Conservation (phyloP, 2,888 invertebrate genomes). For the Ormyrus thymus region DNA sequence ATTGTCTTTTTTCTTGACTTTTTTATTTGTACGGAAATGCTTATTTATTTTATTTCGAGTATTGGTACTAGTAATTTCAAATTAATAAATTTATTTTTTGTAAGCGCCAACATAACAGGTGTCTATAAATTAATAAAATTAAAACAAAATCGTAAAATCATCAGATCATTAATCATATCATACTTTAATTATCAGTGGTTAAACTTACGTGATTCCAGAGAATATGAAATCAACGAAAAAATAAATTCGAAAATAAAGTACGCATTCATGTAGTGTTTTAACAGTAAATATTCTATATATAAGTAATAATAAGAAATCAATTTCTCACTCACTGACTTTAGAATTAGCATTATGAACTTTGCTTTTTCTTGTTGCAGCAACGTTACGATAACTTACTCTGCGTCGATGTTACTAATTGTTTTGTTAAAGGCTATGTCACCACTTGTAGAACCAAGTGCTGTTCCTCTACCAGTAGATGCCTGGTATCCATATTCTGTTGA, state of each 20-base stretch:
- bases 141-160: conserved; percentile 6
- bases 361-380: conserved; percentile 7
- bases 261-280: too few species aligned
- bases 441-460: neutral
- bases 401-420: conserved; percentile 38
- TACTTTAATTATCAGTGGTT: conserved; percentile 36
- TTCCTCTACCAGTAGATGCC: conserved; percentile 41
- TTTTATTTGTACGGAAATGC: conserved; percentile 36
- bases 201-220: neutral
- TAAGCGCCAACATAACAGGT: conserved; percentile 39
- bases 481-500: conserved; percentile 43
- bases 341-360: too few species aligned
- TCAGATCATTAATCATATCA: conserved; percentile 28
- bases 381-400: conserved; percentile 31
- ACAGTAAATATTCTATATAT: too few species aligned
- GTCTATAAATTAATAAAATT: conserved; percentile 41
- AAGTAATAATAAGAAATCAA: too few species aligned
- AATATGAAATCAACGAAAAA: conserved; percentile 23
- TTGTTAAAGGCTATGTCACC: conserved; percentile 39
- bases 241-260: conserved; percentile 38
- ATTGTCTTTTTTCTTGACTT: conserved; percentile 28
- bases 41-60: conserved; percentile 31
- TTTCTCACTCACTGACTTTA: too few species aligned
- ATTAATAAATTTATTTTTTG: conserved; percentile 35
- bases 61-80: conserved; percentile 26